These are phyloP conservation scores for Vollenhovia emeryi DNA, from an alignment of 1,140 invertebrate species.

Conservation along the genomic window DNA sequence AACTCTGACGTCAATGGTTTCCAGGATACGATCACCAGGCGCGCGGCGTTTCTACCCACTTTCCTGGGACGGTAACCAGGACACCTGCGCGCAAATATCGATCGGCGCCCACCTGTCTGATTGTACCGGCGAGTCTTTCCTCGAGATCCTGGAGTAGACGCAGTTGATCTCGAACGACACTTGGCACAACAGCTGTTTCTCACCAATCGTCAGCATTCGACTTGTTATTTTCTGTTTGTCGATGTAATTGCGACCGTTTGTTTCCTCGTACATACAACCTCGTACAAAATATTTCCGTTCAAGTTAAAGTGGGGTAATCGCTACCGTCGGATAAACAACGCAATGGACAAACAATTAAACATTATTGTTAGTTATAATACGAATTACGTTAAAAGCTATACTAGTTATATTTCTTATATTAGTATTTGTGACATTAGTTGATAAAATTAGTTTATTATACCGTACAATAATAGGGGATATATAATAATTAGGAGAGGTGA, in stretches of 20 bases:
- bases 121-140: background rate
- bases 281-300: background rate
- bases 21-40: slow-evolving; percentile 47
- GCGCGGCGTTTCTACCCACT: background rate
- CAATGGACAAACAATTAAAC: background rate
- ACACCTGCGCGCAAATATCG: slow-evolving; percentile 59
- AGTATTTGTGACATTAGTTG: too few species aligned
- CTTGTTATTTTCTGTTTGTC: background rate
- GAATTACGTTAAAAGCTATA: too few species aligned
- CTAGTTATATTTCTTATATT: too few species aligned
- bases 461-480: too few species aligned
- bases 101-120: slow-evolving; percentile 41
- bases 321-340: background rate
- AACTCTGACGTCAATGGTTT: slow-evolving; percentile 53
- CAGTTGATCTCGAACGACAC: slow-evolving; percentile 66
- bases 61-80: slow-evolving; percentile 2
- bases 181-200: slow-evolving; percentile 53
- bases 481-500: background rate
- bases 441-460: too few species aligned
- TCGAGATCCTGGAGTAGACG: slow-evolving; percentile 51
- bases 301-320: background rate
- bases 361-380: background rate
- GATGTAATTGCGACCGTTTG: background rate
- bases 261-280: background rate
- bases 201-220: background rate